Evolutionary conservation across 2,113 vertebrate species (phyloP), one percentile per base, ranked within the genome.

Genomic region (Ammospiza nelsoni): DNA sequence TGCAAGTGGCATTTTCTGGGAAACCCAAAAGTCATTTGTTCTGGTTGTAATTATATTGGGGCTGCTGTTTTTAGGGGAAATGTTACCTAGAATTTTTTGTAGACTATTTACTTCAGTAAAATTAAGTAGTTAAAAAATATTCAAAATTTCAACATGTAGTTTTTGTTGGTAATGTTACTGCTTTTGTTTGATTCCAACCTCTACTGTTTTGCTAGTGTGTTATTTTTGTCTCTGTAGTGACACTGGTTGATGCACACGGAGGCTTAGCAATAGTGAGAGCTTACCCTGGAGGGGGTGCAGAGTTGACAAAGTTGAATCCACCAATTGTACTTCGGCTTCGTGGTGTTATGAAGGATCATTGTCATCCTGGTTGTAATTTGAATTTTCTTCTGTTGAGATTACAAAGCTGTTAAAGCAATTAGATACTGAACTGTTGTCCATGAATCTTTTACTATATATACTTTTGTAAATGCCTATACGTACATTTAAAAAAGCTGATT

Each of bases 151-250:
- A 51, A 11, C 44, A 7, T 61, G 20, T 51, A 4, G 9, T 1
- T 87, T 86, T 86, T 92, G 28, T 28, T 91, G 39, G 25, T 78
- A 7, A 14, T 51, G 18, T 57, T 81, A 49, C 22, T 95, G 43
- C 6, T 94, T 92, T 80, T 76, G 23, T 91, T 68, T 72, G 91
- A n/a, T 88, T 94, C 58, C 84, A 69, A 84, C 27, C 63, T 92
- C 51, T 80, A 14, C 81, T 84, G 44, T 81, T 95, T 69, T 88
- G 33, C 62, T 96, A 19, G 27, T 71, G 24, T 81, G 27, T 62
- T 95, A 11, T 72, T 89, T 82, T 91, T 95, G 65, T 96, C 44
- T 83, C 82, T 94, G 2, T 71, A 95, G 76, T 95, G 91, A 95
- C 75, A 94, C 31, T 80, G 94, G 29, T 79, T 97, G 95, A 93